Base-by-base conservation (phyloP, 2,888 invertebrate genomes). In the Drosophila colorata region DNA sequence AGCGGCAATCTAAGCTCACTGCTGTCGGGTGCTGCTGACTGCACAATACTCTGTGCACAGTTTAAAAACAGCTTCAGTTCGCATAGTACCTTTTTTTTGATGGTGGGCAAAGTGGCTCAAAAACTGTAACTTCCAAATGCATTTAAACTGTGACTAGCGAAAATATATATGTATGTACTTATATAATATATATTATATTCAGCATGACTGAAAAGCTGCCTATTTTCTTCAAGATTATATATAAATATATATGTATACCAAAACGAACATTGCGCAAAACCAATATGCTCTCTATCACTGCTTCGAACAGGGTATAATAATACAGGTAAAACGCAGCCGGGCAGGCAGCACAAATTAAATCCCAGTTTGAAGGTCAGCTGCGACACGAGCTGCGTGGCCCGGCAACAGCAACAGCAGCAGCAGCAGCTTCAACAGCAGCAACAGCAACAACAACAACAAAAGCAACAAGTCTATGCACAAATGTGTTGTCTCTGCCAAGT, bases 301-400 rank as follows among this genome's bases (percentile, higher is more conserved):
- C 0, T 33, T 13, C 33, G 33, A 4, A 13, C 13, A 33, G 33
- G 6, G 33, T 33, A 58, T 48, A 64, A 61, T 46, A 60, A 64
- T 47, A 74, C 63, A 56, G 64, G 74, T 65, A 69, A 70, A 80
- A 77, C 76, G 69, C 74, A 69, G 69, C 65, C 59, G 67, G 78
- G 84, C 80, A 82, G 67, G 84, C 84, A 70, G 59, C 75, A 60
- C 74, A 88, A 83, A 85, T 78, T 31, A 88, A 88, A 90, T 85
- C 81, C 81, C 78, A 78, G 89, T 75, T 87, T 88, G 90, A 88
- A 88, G 88, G 88, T 88, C 88, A 89, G 63, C 75, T 57, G 61
- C 78, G 84, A 86, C 88, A 88, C 88, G 88, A 87, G 80, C 76
- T 82, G 82, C 87, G 82, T 81, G 82, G 82, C 82, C 81, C 76